phyloP scores from a whole-genome alignment of 1,140 invertebrate species.

The Aphis craccivora region DNA sequence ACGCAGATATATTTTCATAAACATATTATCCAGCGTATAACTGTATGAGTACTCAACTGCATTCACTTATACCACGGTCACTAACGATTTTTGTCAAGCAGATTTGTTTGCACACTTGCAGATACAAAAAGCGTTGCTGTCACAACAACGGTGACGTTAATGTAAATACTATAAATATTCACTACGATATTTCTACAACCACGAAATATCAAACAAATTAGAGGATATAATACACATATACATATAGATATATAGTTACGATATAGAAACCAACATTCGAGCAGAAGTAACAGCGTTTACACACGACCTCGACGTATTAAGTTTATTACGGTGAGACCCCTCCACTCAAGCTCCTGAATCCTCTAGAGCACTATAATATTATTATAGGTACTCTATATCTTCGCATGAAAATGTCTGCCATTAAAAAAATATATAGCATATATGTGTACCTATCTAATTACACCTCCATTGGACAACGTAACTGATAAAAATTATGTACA shows the following conservation, averaged over 20 bases:
- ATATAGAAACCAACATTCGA: neutral
- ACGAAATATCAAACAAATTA: constrained; percentile 23
- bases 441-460: constrained; percentile 1
- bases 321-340: neutral
- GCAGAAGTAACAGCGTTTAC: neutral
- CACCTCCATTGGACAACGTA: neutral
- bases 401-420: neutral
- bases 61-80: neutral
- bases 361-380: neutral
- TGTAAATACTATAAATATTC: neutral
- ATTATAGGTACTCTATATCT: neutral
- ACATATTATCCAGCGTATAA: neutral
- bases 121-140: neutral
- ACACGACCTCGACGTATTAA: neutral
- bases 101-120: neutral
- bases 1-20: neutral
- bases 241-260: neutral
- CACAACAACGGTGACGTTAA: neutral
- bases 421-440: neutral
- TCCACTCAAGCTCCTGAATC: neutral
- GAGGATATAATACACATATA: neutral
- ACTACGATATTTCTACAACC: neutral
- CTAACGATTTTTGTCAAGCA: neutral
- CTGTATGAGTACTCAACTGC: neutral
- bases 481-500: constrained; percentile 40